Percentiles rank a stretch among this genome's conserved stretches.
Evolutionary conservation across 2,888 invertebrate species (phyloP).

Genomic region (Venusia cambrica): DNA sequence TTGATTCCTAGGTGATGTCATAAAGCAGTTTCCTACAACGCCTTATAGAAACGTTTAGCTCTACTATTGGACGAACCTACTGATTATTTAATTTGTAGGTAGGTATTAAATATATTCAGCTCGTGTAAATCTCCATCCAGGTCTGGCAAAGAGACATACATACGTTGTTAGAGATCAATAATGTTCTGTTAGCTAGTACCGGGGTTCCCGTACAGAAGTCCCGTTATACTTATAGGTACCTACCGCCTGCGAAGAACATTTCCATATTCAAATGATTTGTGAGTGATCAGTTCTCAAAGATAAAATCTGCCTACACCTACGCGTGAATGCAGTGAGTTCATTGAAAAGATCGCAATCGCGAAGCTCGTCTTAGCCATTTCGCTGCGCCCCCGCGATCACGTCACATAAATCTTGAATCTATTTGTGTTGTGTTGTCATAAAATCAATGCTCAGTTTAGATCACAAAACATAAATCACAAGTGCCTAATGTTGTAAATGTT

Average conservation of each 20-base stretch:
- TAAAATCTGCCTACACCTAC: slow-evolving; percentile 41
- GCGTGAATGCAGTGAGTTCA: slow-evolving; percentile 48
- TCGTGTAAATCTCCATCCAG: not conserved
- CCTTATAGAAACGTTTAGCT: slow-evolving; percentile 13
- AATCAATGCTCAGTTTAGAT: too few species aligned
- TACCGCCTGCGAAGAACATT: slow-evolving; percentile 13
- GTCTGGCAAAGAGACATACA: slow-evolving; percentile 4
- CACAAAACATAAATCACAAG: too few species aligned
- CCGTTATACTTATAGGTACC: too few species aligned
- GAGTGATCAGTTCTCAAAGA: slow-evolving; percentile 22
- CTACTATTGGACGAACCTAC: not conserved
- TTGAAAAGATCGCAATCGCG: slow-evolving; percentile 62
- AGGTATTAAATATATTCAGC: slow-evolving; percentile 2
- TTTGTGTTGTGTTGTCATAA: slow-evolving; percentile 10
- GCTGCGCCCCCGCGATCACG: slow-evolving; percentile 67
- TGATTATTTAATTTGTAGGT: not conserved
- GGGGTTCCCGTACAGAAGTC: slow-evolving; percentile 9
- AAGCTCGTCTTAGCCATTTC: slow-evolving; percentile 59
- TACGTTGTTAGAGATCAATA: slow-evolving; percentile 10
- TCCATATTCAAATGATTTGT: slow-evolving; percentile 25
- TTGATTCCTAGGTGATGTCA: slow-evolving; percentile 29
- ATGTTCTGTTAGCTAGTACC: slow-evolving; percentile 3
- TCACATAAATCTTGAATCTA: slow-evolving; percentile 37
- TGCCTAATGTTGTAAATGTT: too few species aligned
- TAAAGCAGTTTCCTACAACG: slow-evolving; percentile 25